Conservation (phyloP, 2,113 vertebrate genomes). For the Apus apus region DNA sequence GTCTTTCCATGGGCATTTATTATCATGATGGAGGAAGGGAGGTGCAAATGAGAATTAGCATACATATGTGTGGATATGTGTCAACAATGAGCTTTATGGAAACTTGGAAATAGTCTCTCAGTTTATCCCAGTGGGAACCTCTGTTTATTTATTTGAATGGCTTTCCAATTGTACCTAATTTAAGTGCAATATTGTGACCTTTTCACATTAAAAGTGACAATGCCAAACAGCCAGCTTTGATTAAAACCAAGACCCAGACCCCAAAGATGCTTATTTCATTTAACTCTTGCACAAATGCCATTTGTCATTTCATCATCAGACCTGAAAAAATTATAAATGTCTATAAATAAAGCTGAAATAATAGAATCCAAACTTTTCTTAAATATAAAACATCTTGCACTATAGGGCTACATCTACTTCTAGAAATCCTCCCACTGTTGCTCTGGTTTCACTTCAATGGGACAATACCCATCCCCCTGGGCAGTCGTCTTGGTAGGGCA, state of each 20-base stretch:
- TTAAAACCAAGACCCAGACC: background rate
- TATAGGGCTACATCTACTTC: background rate
- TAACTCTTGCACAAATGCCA: background rate
- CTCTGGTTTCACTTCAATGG: background rate
- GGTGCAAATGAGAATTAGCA: accelerated
- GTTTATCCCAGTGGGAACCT: background rate
- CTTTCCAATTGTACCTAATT: background rate
- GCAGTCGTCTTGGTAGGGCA: background rate
- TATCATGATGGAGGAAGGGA: background rate
- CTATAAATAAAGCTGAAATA: background rate
- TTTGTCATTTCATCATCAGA: background rate
- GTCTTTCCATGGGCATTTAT: background rate
- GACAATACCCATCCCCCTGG: background rate
- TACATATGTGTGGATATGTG: background rate
- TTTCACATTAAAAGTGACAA: background rate
- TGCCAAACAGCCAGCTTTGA: background rate
- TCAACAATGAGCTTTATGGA: background rate
- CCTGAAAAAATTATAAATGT: background rate
- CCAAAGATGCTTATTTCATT: background rate
- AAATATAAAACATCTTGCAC: background rate
- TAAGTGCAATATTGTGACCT: background rate
- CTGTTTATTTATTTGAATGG: background rate
- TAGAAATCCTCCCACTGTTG: background rate
- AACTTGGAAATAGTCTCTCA: background rate
- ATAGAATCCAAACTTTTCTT: background rate